phyloP scores from a whole-genome alignment of 2,113 vertebrate species.

The Xiphophorus maculatus region DNA sequence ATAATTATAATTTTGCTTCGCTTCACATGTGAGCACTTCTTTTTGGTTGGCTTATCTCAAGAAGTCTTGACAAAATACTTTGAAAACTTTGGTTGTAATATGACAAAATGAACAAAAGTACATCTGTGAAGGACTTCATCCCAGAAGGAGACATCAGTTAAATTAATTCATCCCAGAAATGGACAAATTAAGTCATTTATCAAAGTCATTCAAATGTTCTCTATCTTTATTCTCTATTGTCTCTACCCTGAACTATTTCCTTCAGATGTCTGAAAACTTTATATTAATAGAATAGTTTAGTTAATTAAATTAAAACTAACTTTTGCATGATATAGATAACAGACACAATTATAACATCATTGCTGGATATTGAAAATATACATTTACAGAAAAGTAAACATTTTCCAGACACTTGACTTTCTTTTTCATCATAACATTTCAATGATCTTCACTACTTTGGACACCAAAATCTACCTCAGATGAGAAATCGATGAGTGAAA shows the following conservation, averaged over 20 bases:
- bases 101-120: background rate
- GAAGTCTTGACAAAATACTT: background rate
- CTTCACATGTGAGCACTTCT: no score
- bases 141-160: no score
- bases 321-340: background rate
- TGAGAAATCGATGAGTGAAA: background rate
- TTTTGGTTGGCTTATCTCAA: no score
- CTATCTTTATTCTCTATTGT: background rate
- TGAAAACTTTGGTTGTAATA: background rate
- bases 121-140: no score
- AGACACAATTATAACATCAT: background rate
- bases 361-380: no score
- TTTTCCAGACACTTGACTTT: no score
- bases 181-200: background rate
- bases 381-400: no score
- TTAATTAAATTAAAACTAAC: background rate
- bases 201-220: background rate
- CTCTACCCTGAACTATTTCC: background rate
- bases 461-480: background rate
- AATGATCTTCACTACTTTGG: background rate
- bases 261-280: background rate
- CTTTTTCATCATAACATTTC: no score
- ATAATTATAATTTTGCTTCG: no score
- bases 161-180: no score
- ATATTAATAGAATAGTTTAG: no score